Evolutionary conservation across 2,113 vertebrate genomes (phyloP), one percentile per base, ranked within the genome.

Genomic region (Bubalus kerabau): DNA sequence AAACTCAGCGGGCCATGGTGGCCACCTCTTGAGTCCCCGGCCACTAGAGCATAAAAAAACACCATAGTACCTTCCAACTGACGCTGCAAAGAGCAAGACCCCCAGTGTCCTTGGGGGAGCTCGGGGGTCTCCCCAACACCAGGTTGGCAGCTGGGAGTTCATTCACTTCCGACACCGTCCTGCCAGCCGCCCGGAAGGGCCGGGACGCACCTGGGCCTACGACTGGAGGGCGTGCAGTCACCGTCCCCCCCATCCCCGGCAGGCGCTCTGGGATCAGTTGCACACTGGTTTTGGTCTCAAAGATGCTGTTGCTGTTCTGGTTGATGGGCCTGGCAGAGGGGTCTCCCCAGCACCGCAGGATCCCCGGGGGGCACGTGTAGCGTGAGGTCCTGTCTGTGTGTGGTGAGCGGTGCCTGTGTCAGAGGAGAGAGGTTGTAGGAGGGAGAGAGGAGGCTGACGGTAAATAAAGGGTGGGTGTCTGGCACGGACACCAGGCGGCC

Each of bases 371-470:
- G 90, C 94, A 95, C 97, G 87, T 90, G 97, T 50, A 97, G 98
- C 78, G 19, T 78, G 48, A 46, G 94, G 98, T 95, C 97, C 43
- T 48, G 0, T 97, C 92, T 96, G 92, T 62, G 17, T 96, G 97
- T 97, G 90, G 8, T 80, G 88, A 98, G 93, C 82, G 80, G 57
- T 74, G 10, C 85, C 24, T 90, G 97, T 97, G 80, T 94, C 94
- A 97, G 81, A 94, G 80, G 84, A 90, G 95, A 93, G 95, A 95
- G 40, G 71, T 92, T 87, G 67, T 26, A 8, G 46, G 95, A 96
- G 95, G 93, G 95, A 60, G 71, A 32, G 56, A 95, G 85, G 67
- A 28, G 36, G 5, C 85, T 95, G 84, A 84, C 28, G 43, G 94
- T 57, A 76, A 95, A 40, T 24, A 40, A 81, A 56, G 15, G 91